Conservation (phyloP, 2,797 vertebrate species). For the Nannoperca australis region DNA sequence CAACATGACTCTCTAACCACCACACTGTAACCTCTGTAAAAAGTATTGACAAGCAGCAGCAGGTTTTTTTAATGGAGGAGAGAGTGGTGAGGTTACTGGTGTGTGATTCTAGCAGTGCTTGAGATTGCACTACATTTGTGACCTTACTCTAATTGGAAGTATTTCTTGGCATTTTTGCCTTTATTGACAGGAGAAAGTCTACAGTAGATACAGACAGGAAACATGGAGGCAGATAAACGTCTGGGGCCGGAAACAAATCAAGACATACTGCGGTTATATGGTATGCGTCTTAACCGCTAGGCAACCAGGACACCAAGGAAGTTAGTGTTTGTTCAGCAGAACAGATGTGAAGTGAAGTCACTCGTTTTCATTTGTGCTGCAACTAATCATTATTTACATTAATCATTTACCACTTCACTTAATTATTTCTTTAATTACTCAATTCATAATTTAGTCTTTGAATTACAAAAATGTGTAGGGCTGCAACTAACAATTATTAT, state of each 20-base stretch:
- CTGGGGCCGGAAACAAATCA: background rate
- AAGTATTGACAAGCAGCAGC: background rate
- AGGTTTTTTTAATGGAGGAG: background rate
- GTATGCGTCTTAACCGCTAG: background rate
- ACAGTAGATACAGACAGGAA: conserved; percentile 1
- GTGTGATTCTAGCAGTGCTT: background rate
- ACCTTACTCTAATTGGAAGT: background rate
- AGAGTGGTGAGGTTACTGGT: background rate
- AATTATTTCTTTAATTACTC: background rate
- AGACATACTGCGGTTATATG: conserved; percentile 10
- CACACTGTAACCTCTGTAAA: conserved; percentile 7
- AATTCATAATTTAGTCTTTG: background rate
- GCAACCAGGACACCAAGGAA: conserved; percentile 7
- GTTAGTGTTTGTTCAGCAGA: background rate
- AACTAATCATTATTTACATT: background rate
- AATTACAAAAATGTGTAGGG: background rate
- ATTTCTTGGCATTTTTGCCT: background rate
- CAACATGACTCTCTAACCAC: conserved; percentile 21
- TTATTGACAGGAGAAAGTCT: background rate
- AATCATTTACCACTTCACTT: background rate
- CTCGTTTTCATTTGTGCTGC: background rate
- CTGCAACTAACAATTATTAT: background rate
- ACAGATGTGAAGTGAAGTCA: background rate
- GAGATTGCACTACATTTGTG: background rate
- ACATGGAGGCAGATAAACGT: background rate